Conservation (phyloP, 2,797 vertebrate species). For the Etheostoma perlongum region DNA sequence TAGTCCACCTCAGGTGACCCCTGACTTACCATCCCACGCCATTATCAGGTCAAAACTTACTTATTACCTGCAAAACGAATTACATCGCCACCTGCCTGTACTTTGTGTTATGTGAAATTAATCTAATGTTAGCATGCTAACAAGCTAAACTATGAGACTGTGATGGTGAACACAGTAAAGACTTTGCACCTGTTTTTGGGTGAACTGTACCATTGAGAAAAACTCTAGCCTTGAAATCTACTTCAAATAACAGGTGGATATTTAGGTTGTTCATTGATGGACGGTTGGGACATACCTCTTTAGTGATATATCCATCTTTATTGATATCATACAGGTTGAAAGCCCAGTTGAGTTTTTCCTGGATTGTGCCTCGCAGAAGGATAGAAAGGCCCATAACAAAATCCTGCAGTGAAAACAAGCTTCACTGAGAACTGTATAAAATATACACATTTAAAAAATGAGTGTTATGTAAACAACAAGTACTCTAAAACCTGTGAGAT, state of each 20-base stretch:
- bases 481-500: background rate
- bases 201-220: background rate
- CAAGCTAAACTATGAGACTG: background rate
- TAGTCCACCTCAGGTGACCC: no score
- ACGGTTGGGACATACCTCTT: slow-evolving; percentile 88
- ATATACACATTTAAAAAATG: background rate
- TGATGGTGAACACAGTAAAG: background rate
- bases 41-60: no score
- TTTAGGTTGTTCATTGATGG: no score
- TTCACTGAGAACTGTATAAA: background rate
- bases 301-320: slow-evolving; percentile 98
- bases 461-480: background rate
- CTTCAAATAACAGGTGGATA: background rate
- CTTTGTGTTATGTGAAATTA: background rate
- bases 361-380: slow-evolving; percentile 94
- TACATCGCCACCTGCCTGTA: background rate
- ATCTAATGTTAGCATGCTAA: background rate
- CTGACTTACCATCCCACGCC: no score
- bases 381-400: slow-evolving; percentile 99
- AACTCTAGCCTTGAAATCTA: background rate
- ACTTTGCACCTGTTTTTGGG: background rate
- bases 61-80: background rate
- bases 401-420: slow-evolving; percentile 85
- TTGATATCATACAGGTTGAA: slow-evolving; percentile 99
- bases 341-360: slow-evolving; percentile 99